Conservation (phyloP, 2,797 vertebrate species). For the Anas capensis region DNA sequence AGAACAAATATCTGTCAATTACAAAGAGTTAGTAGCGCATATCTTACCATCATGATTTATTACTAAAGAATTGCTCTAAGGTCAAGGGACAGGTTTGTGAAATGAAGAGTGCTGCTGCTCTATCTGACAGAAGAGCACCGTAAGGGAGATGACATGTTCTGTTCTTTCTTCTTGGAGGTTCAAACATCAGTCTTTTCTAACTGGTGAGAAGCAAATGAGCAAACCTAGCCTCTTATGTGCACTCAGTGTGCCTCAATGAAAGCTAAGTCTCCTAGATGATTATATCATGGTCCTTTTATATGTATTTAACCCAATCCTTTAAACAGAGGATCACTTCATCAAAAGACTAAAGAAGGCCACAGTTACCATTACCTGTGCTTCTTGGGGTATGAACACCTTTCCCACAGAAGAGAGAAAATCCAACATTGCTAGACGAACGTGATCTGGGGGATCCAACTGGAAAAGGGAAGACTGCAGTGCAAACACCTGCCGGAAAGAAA, state of each 20-base stretch:
- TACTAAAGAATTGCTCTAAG: neutral
- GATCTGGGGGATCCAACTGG: constrained; percentile 80
- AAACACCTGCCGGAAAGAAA: constrained; percentile 81
- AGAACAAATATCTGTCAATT: neutral
- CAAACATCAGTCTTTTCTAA: neutral
- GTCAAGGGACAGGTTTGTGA: neutral
- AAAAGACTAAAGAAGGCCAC: neutral
- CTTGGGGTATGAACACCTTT: constrained; percentile 84
- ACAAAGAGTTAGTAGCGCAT: neutral
- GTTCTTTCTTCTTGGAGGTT: neutral
- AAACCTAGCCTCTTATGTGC: neutral
- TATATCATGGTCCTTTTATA: neutral
- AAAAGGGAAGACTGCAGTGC: constrained; percentile 83
- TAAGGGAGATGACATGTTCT: neutral
- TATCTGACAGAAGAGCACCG: neutral
- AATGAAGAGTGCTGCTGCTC: neutral
- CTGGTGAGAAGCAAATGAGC: neutral
- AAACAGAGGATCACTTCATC: neutral
- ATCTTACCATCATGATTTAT: neutral
- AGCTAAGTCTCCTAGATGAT: neutral
- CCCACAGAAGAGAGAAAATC: constrained; percentile 89
- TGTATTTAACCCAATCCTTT: neutral
- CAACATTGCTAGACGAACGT: constrained; percentile 83
- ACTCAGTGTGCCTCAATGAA: neutral
- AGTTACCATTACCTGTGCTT: constrained; percentile 84